Percentiles rank a stretch among this genome's conserved stretches.
Conservation (phyloP, 2,797 vertebrate genomes). For the Sphenopsis melanotis region DNA sequence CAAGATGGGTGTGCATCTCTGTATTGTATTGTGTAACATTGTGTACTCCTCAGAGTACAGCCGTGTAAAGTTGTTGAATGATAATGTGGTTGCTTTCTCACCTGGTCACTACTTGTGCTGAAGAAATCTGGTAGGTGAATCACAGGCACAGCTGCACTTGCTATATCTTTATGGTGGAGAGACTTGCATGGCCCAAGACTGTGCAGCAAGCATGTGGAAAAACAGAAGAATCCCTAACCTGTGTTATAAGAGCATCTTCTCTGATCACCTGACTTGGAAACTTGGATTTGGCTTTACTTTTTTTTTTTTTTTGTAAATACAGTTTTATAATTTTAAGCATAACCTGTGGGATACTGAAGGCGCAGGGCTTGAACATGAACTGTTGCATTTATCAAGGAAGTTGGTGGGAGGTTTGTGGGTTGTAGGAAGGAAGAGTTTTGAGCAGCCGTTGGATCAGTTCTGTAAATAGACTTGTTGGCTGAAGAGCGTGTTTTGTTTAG, state of each 20-base stretch:
- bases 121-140: background rate
- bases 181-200: background rate
- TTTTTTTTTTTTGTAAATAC: background rate
- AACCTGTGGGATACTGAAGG: background rate
- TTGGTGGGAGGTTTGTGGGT: constrained; percentile 1
- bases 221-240: background rate
- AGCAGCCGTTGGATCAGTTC: constrained; percentile 31
- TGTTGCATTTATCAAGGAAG: background rate
- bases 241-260: background rate
- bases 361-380: background rate
- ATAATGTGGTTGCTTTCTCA: background rate
- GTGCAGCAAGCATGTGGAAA: background rate
- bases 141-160: background rate
- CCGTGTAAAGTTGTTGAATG: background rate
- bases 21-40: fast-evolving
- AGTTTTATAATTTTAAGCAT: background rate
- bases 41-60: background rate
- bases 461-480: background rate
- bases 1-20: background rate
- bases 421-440: constrained; percentile 29
- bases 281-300: background rate
- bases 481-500: background rate
- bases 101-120: background rate
- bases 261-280: background rate
- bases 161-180: background rate